These are phyloP conservation scores for Halcyon senegalensis DNA, from an alignment of 2,113 vertebrate genomes.

Conservation along the genomic window DNA sequence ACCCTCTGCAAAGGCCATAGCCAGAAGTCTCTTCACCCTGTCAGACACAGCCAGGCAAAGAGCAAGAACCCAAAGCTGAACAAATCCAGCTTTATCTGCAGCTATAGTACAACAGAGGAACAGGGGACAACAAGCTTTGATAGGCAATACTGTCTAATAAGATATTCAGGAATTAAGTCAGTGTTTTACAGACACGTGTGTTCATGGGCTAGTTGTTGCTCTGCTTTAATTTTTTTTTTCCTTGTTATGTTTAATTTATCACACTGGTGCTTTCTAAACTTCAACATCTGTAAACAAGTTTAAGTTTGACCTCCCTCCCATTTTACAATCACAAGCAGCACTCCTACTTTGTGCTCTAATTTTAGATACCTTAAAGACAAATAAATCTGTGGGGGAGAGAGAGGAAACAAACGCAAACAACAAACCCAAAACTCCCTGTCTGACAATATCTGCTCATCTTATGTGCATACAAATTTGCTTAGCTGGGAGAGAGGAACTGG, in stretches of 20 bases:
- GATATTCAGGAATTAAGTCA: conserved; percentile 79
- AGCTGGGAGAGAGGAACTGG: conserved; percentile 1
- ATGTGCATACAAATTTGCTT: conserved; percentile 56
- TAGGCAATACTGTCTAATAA: conserved; percentile 58
- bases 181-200: conserved; percentile 68
- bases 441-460: conserved; percentile 56
- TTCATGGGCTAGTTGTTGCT: conserved; percentile 71
- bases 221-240: conserved; percentile 65
- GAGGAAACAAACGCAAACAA: not conserved
- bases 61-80: not conserved
- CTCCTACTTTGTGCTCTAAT: conserved; percentile 69
- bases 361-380: conserved; percentile 76
- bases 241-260: conserved; percentile 82
- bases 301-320: conserved; percentile 72
- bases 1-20: not conserved
- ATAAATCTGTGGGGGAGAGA: conserved; percentile 31
- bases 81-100: not conserved
- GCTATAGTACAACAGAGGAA: not conserved
- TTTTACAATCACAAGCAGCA: conserved; percentile 61
- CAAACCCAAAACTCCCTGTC: not conserved
- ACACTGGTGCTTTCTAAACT: conserved; percentile 72
- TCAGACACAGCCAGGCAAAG: not conserved
- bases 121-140: conserved; percentile 55
- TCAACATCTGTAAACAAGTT: conserved; percentile 79
- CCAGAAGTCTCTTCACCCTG: not conserved